Base-by-base conservation (phyloP, 2,888 invertebrate genomes). In the Agrotis segetum region DNA sequence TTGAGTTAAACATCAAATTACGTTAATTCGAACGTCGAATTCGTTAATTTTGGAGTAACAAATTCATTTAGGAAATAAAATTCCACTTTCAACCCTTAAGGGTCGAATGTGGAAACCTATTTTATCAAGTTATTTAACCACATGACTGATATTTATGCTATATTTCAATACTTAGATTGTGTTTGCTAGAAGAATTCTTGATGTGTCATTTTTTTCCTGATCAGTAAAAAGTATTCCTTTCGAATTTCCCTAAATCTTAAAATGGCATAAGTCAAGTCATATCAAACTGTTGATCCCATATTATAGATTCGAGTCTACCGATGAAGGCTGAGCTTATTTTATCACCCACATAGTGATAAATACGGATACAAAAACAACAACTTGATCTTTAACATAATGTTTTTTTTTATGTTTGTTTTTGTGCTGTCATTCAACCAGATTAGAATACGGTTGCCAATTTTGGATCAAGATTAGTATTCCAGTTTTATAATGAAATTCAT, bases 261-360 rank as follows among this genome's bases (percentile, higher is more conserved):
- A 47, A 7, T 50, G 17, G 5, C 19, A 50, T n/a, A 46, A 4
- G 21, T 17, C 52, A 66, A n/a, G 17, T 60, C 24, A 34, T 56
- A 53, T 63, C 17, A 47, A 40, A 14, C 60, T 61, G 24, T 46
- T 24, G 55, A 61, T 61, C 71, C 62, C n/a, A n/a, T n/a, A 72
- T 24, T 53, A n/a, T 71, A 49, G 11, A 34, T 14, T 62, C 79
- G 34, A 66, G 66, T 50, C 79, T 58, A 44, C 44, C 34, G 72
- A 58, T 58, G 79, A 65, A 56, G 50, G 44, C 47, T 13, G 11
- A 49, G 47, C 52, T 66, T 73, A 79, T 72, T 73, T 52, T 62
- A 73, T 73, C 73, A 21, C 61, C 73, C 74, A 79, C 76, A 53
- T 53, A 19, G 44, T 58, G 40, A 62, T 79, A 44, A 62, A 73